A percentile compares a stretch with the other conserved stretches of the same genome.
These are phyloP conservation scores for Cichladusa arquata DNA, from an alignment of 2,113 vertebrate genomes.

Conservation along the genomic window DNA sequence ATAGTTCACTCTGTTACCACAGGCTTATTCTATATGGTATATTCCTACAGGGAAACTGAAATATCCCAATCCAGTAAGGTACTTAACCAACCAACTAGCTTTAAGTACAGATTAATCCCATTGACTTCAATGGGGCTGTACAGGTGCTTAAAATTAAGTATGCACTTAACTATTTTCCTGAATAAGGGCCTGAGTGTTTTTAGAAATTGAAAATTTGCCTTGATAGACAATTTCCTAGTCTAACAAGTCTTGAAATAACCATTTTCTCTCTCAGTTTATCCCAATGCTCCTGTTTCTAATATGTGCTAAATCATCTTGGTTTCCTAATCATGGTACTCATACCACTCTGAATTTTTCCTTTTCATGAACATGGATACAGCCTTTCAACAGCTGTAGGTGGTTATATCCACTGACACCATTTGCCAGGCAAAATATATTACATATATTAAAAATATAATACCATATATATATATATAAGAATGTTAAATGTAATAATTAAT, in stretches of 20 bases:
- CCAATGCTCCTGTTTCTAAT: conserved; percentile 26
- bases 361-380: neutral
- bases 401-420: neutral
- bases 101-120: conserved; percentile 6
- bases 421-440: neutral
- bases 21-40: conserved; percentile 17
- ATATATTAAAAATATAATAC: neutral
- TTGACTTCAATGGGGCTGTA: conserved; percentile 4
- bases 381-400: neutral
- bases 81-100: neutral
- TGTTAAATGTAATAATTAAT: neutral
- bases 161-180: conserved; percentile 14
- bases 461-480: neutral
- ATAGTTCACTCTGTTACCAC: conserved; percentile 55
- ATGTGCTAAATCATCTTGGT: neutral
- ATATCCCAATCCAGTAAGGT: conserved; percentile 1
- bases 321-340: neutral
- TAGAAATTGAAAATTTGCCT: neutral
- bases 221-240: conserved; percentile 42
- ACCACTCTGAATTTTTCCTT: neutral
- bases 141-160: conserved; percentile 58
- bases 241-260: conserved; percentile 25
- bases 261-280: neutral
- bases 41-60: conserved; percentile 23
- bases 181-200: conserved; percentile 9